Conservation (phyloP, 1,140 invertebrate genomes). For the Neoseiulus cucumeris region DNA sequence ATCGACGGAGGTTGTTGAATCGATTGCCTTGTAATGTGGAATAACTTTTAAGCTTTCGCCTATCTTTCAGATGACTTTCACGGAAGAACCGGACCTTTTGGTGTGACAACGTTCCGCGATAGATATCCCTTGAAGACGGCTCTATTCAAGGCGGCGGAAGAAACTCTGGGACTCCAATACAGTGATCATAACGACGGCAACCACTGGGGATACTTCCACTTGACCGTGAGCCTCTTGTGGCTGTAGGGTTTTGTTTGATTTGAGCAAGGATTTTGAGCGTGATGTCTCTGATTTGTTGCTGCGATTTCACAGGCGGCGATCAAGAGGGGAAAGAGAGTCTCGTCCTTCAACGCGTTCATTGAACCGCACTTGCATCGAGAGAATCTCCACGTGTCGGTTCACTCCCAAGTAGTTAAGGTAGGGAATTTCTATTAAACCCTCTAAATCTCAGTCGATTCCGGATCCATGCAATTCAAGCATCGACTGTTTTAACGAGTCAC, state of each 20-base stretch:
- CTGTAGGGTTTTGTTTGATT: no score
- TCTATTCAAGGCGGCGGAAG: background rate
- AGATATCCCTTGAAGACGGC: background rate
- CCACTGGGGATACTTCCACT: background rate
- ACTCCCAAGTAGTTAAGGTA: background rate
- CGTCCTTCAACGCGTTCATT: background rate
- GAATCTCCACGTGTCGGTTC: background rate
- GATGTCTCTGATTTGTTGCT: no score
- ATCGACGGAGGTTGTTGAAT: no score
- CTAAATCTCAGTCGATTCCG: no score
- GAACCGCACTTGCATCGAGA: background rate
- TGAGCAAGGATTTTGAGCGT: no score
- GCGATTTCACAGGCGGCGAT: background rate
- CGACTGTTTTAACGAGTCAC: no score
- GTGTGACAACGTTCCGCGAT: background rate
- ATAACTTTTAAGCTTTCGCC: no score
- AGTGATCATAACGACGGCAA: background rate
- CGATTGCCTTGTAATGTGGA: no score
- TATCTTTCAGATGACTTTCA: background rate
- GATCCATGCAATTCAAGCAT: no score
- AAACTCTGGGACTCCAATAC: background rate
- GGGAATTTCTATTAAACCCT: no score
- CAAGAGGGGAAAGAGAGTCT: background rate
- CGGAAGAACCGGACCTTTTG: background rate
- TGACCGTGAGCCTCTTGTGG: background rate